A percentile compares a stretch with the other conserved stretches of the same genome.
These are phyloP conservation scores for Holocentrus rufus DNA, from an alignment of 2,797 vertebrate genomes.

Conservation along the genomic window DNA sequence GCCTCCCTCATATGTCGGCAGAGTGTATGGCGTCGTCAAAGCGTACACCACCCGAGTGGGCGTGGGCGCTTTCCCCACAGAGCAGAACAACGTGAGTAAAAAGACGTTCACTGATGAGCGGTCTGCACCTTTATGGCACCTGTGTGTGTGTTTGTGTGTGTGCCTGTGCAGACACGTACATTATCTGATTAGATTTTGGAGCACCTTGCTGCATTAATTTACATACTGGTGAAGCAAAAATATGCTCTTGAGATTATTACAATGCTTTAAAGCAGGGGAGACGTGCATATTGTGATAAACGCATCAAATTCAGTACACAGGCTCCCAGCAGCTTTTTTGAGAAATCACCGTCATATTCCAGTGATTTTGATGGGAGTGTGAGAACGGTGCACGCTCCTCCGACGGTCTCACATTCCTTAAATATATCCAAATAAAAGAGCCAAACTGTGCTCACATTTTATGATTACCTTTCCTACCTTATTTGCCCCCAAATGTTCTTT, in stretches of 20 bases:
- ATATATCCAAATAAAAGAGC: too few relatives aligned
- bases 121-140: not conserved
- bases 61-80: slow-evolving; percentile 86
- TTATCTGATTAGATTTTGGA: too few relatives aligned
- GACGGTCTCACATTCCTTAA: too few relatives aligned
- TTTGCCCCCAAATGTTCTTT: too few relatives aligned
- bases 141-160: too few relatives aligned
- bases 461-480: too few relatives aligned
- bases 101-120: not conserved
- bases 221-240: too few relatives aligned
- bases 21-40: slow-evolving; percentile 87
- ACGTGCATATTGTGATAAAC: not conserved
- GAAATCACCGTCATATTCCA: not conserved
- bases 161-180: too few relatives aligned
- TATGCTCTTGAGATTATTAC: not conserved
- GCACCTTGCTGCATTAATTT: too few relatives aligned
- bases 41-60: slow-evolving; percentile 87
- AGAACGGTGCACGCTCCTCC: too few relatives aligned
- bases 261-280: not conserved
- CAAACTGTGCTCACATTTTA: too few relatives aligned
- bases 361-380: not conserved
- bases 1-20: slow-evolving; percentile 82
- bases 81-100: slow-evolving; percentile 83
- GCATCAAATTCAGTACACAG: slow-evolving; percentile 13
- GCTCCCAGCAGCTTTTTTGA: not conserved